These are phyloP conservation scores for Pangasius mekongensis DNA, from an alignment of 2,797 vertebrate species.

Conservation along the genomic window DNA sequence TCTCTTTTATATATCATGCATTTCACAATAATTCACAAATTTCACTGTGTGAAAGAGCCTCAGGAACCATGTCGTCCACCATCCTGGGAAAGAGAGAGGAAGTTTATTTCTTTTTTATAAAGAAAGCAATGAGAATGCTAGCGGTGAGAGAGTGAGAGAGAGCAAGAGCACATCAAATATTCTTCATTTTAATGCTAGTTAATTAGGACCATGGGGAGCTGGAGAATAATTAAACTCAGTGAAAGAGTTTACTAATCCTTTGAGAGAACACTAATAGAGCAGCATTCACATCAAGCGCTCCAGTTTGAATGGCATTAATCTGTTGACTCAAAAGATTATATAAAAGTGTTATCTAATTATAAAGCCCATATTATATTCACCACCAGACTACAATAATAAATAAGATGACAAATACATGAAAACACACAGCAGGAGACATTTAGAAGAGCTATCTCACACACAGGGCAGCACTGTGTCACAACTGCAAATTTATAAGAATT, in stretches of 20 bases:
- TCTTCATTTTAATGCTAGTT: conserved; percentile 26
- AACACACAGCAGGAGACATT: background rate
- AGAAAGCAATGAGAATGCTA: conserved; percentile 6
- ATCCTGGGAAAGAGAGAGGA: background rate
- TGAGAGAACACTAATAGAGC: conserved; percentile 30
- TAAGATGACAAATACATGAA: conserved; percentile 3
- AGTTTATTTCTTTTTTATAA: background rate
- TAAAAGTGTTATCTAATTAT: background rate
- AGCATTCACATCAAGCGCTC: background rate
- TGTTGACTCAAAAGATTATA: background rate
- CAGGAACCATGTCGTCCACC: background rate
- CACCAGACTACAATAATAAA: background rate
- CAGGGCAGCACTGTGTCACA: background rate
- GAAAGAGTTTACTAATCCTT: conserved; percentile 41
- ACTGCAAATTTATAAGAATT: background rate
- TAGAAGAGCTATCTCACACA: background rate
- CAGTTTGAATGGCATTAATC: background rate
- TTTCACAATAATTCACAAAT: background rate
- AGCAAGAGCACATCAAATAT: background rate
- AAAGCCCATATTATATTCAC: background rate
- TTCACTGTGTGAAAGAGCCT: background rate
- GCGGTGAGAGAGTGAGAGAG: background rate
- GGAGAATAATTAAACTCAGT: conserved; percentile 34
- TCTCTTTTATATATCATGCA: background rate
- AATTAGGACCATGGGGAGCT: conserved; percentile 44